These are phyloP conservation scores for Pandemis heparana DNA, from an alignment of 2,888 invertebrate species.

Conservation along the genomic window DNA sequence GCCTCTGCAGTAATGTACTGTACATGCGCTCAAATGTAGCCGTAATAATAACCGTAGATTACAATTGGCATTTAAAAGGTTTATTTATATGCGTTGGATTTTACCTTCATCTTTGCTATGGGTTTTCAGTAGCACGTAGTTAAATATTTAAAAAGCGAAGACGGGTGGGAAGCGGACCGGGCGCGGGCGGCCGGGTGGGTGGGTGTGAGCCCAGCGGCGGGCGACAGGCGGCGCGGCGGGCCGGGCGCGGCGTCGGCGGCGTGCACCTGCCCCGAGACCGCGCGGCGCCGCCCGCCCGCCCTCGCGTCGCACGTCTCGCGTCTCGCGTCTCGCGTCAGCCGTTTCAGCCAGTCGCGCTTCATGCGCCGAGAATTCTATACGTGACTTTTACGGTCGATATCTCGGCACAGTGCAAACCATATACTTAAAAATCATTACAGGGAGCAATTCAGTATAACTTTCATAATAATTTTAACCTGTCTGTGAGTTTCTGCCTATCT, in stretches of 20 bases:
- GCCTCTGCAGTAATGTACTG: too few relatives aligned
- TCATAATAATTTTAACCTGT: background rate
- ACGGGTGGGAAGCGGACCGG: background rate
- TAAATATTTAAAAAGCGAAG: constrained; percentile 24
- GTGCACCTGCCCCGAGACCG: constrained; percentile 36
- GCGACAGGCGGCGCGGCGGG: background rate
- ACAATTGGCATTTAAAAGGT: too few relatives aligned
- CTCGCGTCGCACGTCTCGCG: constrained; percentile 11
- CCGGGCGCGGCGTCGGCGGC: constrained; percentile 1
- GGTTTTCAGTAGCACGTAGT: constrained; percentile 14
- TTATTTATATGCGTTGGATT: background rate
- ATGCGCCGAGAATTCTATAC: constrained; percentile 13
- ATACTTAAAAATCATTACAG: constrained; percentile 22
- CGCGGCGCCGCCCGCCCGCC: constrained; percentile 28
- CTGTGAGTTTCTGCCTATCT: background rate
- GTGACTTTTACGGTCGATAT: background rate
- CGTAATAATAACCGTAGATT: too few relatives aligned
- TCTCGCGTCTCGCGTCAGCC: constrained; percentile 4
- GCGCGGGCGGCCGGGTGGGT: background rate
- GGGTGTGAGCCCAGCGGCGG: constrained; percentile 1
- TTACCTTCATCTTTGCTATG: background rate
- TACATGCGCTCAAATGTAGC: too few relatives aligned
- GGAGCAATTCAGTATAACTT: background rate
- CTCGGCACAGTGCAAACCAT: background rate
- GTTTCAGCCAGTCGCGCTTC: constrained; percentile 38